These are phyloP conservation scores for Gadus macrocephalus DNA, from an alignment of 2,113 vertebrate genomes.

Conservation along the genomic window DNA sequence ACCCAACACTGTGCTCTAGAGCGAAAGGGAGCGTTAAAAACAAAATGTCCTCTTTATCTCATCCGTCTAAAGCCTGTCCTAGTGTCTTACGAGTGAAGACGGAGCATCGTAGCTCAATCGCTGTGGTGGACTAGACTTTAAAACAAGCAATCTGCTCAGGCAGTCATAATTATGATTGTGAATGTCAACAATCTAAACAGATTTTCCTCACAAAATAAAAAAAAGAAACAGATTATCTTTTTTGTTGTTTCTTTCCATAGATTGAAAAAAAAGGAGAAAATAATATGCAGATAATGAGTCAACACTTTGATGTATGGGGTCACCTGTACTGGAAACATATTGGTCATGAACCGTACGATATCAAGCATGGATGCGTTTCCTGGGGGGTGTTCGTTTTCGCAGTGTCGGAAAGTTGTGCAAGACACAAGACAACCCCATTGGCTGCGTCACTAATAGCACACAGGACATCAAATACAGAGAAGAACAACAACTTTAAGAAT, in stretches of 20 bases:
- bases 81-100: conserved; percentile 45
- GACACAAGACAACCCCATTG: conserved; percentile 98
- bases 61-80: conserved; percentile 32
- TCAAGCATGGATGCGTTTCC: conserved; percentile 99
- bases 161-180: conserved; percentile 34
- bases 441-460: conserved; percentile 99
- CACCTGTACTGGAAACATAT: conserved; percentile 99
- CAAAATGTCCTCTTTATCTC: conserved; percentile 63
- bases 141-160: conserved; percentile 31
- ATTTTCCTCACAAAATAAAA: conserved; percentile 29
- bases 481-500: conserved; percentile 99
- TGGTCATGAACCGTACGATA: conserved; percentile 99
- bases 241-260: conserved; percentile 55
- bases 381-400: conserved; percentile 91
- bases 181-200: conserved; percentile 41
- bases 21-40: conserved; percentile 56
- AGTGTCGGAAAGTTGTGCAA: conserved; percentile 99
- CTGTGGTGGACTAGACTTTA: conserved; percentile 19
- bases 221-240: conserved; percentile 29
- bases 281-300: conserved; percentile 95
- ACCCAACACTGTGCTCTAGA: conserved; percentile 63
- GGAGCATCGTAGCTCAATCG: conserved; percentile 50
- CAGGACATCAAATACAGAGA: conserved; percentile 99
- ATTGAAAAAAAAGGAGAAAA: conserved; percentile 63
- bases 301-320: conserved; percentile 99